phyloP scores from a whole-genome alignment of 37 sponge, comb jelly and placozoan species.

The Aplysina aerophoba region DNA sequence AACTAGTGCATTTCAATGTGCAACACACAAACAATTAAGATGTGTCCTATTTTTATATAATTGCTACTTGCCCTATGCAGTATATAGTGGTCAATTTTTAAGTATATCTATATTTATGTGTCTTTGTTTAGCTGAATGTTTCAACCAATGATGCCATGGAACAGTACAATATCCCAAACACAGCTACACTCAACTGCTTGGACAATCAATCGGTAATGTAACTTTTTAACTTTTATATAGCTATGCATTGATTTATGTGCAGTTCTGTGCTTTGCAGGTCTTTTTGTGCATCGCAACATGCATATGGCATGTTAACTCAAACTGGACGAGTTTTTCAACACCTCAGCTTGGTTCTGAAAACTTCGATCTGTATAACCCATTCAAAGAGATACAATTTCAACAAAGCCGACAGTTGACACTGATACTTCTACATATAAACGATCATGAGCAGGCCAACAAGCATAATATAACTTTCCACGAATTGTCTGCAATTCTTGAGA shows the following conservation, averaged over 20 bases:
- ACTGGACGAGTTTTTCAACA: not conserved
- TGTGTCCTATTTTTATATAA: too few species aligned
- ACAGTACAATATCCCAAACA: not conserved
- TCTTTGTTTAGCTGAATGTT: too few species aligned
- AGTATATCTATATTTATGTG: not conserved
- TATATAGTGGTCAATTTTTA: too few species aligned
- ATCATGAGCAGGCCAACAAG: too few species aligned
- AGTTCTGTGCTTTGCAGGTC: not conserved
- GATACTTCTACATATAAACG: too few species aligned
- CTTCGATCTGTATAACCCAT: conserved; percentile 1
- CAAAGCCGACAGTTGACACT: not conserved
- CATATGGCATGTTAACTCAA: not conserved
- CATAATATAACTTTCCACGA: too few species aligned
- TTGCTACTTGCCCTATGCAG: too few species aligned
- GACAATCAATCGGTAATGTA: conserved; percentile 5
- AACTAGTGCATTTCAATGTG: too few species aligned
- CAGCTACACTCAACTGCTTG: conserved; percentile 9
- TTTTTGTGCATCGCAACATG: conserved; percentile 27
- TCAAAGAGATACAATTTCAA: conserved; percentile 20
- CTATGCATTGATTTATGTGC: not conserved
- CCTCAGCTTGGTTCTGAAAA: not conserved
- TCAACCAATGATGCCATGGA: too few species aligned
- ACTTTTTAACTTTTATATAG: not conserved
- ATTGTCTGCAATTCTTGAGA: not conserved
- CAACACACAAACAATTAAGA: too few species aligned